Conservation (phyloP, 2,888 invertebrate genomes). For the Mylabris sibirica region DNA sequence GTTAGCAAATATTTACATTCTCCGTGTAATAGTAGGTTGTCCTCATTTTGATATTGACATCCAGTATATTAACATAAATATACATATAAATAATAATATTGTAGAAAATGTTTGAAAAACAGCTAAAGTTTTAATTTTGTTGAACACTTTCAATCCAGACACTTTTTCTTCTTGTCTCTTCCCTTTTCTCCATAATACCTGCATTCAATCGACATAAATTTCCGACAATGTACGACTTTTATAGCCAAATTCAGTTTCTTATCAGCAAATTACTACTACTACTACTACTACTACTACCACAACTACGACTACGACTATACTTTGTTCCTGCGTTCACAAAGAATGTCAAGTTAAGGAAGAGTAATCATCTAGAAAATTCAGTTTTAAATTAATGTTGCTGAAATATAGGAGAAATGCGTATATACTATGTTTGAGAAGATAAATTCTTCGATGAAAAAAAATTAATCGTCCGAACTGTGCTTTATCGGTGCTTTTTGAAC, state of each 20-base stretch:
- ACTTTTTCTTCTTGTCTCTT: neutral
- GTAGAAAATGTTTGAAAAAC: neutral
- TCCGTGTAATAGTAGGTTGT: constrained; percentile 24
- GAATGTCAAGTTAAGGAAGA: neutral
- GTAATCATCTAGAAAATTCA: constrained; percentile 7
- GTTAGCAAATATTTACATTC: constrained; percentile 29
- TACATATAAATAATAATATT: neutral
- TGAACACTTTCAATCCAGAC: neutral
- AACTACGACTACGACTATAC: neutral
- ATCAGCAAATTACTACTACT: neutral
- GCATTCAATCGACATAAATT: constrained; percentile 10
- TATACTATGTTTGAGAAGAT: neutral
- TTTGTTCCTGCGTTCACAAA: neutral
- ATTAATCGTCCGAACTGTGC: neutral
- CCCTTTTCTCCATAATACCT: neutral
- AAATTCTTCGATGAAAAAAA: neutral
- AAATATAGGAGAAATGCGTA: neutral
- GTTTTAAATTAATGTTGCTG: constrained; percentile 6
- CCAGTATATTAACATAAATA: constrained; percentile 34
- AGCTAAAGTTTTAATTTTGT: neutral
- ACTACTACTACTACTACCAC: no score
- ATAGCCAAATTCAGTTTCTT: constrained; percentile 11
- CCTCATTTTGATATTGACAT: constrained; percentile 29
- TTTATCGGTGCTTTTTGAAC: neutral
- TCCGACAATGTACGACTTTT: constrained; percentile 5